phyloP scores from a whole-genome alignment of 2,113 vertebrate species.

The Sinocyclocheilus maitianheensis region DNA sequence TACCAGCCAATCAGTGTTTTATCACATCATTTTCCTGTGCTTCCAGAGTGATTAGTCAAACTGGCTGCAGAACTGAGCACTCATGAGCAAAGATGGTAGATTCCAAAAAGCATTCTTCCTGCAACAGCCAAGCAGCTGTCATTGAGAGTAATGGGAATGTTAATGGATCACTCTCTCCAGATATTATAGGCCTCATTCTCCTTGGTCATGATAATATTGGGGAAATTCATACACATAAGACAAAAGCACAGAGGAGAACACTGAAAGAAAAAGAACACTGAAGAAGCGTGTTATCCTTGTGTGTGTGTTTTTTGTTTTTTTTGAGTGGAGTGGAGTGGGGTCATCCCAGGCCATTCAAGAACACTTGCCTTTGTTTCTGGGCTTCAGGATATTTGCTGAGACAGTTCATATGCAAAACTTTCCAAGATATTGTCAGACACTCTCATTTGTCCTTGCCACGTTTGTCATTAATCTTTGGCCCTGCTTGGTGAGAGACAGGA shows the following conservation, averaged over 20 bases:
- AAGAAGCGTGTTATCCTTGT: not conserved
- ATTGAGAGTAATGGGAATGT: not conserved
- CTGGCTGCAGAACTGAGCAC: not conserved
- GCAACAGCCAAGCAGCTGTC: not conserved
- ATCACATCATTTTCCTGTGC: not conserved
- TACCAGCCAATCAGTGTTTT: not conserved
- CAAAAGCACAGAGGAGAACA: not conserved
- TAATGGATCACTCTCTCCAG: not conserved
- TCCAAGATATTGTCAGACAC: slow-evolving; percentile 57
- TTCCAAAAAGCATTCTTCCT: not conserved
- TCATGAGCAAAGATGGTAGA: not conserved
- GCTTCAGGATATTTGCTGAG: slow-evolving; percentile 66
- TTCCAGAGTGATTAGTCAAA: not conserved
- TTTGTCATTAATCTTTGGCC: slow-evolving; percentile 82
- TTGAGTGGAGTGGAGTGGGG: slow-evolving; percentile 25
- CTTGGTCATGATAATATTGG: not conserved
- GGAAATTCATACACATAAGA: not conserved
- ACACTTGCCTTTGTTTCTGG: slow-evolving; percentile 64
- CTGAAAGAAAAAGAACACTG: too few relatives aligned
- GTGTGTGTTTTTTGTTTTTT: not conserved
- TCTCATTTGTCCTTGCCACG: slow-evolving; percentile 80
- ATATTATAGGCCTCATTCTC: not conserved
- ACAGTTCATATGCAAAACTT: slow-evolving; percentile 69
- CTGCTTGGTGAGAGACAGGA: slow-evolving; percentile 63
- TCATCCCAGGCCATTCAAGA: slow-evolving; percentile 56